Percentiles rank a stretch among this genome's conserved stretches.
phyloP scores from a whole-genome alignment of 1,140 invertebrate species.

The Scaptomyza montana region DNA sequence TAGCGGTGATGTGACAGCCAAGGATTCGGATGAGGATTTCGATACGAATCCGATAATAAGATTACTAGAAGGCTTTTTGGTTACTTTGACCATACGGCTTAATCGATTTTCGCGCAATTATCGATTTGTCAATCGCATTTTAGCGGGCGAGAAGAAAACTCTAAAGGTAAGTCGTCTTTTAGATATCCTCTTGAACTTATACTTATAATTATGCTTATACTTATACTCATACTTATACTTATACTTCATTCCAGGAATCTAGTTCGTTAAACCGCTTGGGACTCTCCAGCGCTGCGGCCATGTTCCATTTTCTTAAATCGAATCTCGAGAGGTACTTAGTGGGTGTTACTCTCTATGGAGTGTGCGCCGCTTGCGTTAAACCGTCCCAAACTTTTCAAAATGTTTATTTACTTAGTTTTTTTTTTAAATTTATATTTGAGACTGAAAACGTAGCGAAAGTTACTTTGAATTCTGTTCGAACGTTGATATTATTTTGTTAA shows the following conservation, averaged over 20 bases:
- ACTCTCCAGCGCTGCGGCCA: constrained; percentile 69
- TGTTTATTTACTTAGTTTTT: constrained; percentile 31
- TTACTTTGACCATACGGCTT: constrained; percentile 93
- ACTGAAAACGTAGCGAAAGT: constrained; percentile 49
- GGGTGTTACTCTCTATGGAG: constrained; percentile 37
- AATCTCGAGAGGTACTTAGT: constrained; percentile 79
- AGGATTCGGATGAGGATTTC: constrained; percentile 77
- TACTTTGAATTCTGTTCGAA: constrained; percentile 35
- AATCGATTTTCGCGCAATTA: constrained; percentile 96
- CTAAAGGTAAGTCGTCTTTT: constrained; percentile 88
- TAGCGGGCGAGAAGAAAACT: constrained; percentile 91
- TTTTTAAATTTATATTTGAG: constrained; percentile 31
- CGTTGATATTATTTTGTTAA: constrained; percentile 32
- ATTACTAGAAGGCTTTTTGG: constrained; percentile 88
- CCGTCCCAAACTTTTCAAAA: constrained; percentile 4
- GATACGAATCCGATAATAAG: constrained; percentile 79
- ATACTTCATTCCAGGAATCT: constrained; percentile 53
- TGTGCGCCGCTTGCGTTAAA: constrained; percentile 71
- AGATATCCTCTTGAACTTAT: background rate
- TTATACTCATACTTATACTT: constrained; percentile 1
- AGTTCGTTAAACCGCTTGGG: constrained; percentile 70
- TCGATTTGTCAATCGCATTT: constrained; percentile 93
- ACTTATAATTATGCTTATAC: background rate
- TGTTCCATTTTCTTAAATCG: constrained; percentile 76
- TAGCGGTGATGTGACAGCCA: constrained; percentile 72